Evolutionary conservation across 2,797 vertebrate genomes (phyloP).

Genomic region (Avahi laniger): DNA sequence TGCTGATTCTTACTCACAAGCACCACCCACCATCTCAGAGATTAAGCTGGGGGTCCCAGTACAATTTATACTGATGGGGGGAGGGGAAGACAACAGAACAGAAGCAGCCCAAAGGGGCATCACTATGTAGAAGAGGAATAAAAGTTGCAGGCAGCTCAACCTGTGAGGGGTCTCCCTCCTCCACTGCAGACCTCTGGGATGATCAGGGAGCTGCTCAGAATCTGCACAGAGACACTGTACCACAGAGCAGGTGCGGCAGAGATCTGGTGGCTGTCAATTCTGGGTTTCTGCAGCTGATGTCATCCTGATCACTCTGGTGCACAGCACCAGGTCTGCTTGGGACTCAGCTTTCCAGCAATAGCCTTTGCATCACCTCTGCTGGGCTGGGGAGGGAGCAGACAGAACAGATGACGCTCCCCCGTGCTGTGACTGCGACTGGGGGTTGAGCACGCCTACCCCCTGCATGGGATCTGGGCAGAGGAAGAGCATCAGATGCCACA

Average conservation of each 20-base stretch:
- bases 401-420: not conserved
- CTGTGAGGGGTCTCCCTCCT: not conserved
- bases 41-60: not conserved
- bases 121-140: not conserved
- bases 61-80: not conserved
- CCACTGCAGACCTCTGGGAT: not conserved
- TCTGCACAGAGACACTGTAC: not conserved
- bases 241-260: not conserved
- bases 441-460: not conserved
- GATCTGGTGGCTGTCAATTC: not conserved
- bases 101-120: not conserved
- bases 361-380: not conserved
- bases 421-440: not conserved
- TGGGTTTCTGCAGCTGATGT: not conserved
- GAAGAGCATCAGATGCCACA: not conserved
- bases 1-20: not conserved
- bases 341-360: not conserved
- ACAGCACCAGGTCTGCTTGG: not conserved
- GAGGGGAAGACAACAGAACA: not conserved
- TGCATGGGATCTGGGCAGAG: not conserved
- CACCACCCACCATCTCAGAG: not conserved
- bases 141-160: not conserved
- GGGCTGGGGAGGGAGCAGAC: not conserved
- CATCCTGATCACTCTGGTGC: not conserved
- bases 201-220: not conserved